Base-by-base conservation (phyloP, 53 echinoderm and acorn worm species). In the Stichopus horrens region DNA sequence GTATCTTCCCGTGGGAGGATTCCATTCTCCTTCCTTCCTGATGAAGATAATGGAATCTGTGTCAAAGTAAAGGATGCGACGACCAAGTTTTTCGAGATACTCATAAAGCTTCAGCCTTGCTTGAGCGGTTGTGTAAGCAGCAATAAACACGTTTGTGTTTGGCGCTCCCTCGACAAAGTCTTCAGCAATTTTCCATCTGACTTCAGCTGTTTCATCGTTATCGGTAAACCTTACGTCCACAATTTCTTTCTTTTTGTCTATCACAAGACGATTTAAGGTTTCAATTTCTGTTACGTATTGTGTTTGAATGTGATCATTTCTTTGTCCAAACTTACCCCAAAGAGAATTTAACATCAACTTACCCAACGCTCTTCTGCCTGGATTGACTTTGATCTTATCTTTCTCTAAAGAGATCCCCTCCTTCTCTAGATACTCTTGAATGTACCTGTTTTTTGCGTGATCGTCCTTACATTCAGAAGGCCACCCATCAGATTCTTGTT, bases 401-500 rank as follows among this genome's bases (percentile, higher is more conserved):
- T 59, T 7, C 0, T 92, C 83, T 21, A 94, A 55, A 1, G 6
- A 13, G 14, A 92, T 89, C 4, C 92, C 94, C 57, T 90, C 92
- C 53, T 83, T 90, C 52, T 89, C 83, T 5, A 57, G 11, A 67
- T 92, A 95, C 6, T 58, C 11, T 1, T 84, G 11, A 18, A 95
- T 74, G 75, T 93, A 95, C 6, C 51, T 21, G 5, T 18, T 53
- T 14, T 9, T 74, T 7, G 1, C 57, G 5, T 55, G 6, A 18
- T 93, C 53, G 3, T 87, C 90, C 13, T 68, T 56, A 88, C 92
- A 93, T 77, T 76, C 83, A 0, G 60, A 8, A 5, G 96, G 96
- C 96, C 96, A 95, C 4, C 92, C 93, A 19, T 90, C 90, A 5
- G 93, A 88, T 79, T 95, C 96, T 68, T 95, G 93, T 76, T 95